phyloP scores from a whole-genome alignment of 2,888 invertebrate species.

The Acheta domesticus region DNA sequence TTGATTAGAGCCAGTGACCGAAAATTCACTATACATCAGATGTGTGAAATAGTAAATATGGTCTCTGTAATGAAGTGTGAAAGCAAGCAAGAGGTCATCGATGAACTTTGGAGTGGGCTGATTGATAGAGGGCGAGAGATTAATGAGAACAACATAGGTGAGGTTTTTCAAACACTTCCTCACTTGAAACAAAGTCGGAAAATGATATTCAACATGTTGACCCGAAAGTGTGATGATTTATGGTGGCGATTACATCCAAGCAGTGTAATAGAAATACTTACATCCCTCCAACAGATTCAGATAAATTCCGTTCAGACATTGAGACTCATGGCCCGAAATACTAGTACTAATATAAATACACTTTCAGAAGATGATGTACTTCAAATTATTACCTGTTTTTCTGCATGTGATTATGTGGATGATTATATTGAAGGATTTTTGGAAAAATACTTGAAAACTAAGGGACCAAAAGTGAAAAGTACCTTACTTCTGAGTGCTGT shows the following conservation, averaged over 20 bases:
- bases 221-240: conserved; percentile 55
- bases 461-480: conserved; percentile 45
- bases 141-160: conserved; percentile 55
- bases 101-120: conserved; percentile 66
- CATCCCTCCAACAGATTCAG: conserved; percentile 37
- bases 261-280: conserved; percentile 40
- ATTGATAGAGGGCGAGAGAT: conserved; percentile 57
- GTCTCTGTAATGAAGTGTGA: conserved; percentile 52
- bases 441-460: conserved; percentile 59
- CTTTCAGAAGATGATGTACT: conserved; percentile 56
- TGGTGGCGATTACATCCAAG: conserved; percentile 56
- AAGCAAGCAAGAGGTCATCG: conserved; percentile 51
- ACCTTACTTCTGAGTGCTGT: conserved; percentile 59
- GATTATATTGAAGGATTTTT: conserved; percentile 56
- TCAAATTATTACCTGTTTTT: conserved; percentile 55
- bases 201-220: conserved; percentile 56
- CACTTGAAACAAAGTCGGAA: conserved; percentile 58
- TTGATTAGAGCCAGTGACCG: conserved; percentile 60
- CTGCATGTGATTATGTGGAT: conserved; percentile 56
- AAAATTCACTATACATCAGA: conserved; percentile 55
- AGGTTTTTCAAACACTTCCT: conserved; percentile 56
- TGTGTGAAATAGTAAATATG: conserved; percentile 58
- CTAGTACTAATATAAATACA: conserved; percentile 58
- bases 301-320: conserved; percentile 43
- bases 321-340: conserved; percentile 54